These are phyloP conservation scores for Tholera decimalis DNA, from an alignment of 2,888 invertebrate genomes.

Conservation along the genomic window DNA sequence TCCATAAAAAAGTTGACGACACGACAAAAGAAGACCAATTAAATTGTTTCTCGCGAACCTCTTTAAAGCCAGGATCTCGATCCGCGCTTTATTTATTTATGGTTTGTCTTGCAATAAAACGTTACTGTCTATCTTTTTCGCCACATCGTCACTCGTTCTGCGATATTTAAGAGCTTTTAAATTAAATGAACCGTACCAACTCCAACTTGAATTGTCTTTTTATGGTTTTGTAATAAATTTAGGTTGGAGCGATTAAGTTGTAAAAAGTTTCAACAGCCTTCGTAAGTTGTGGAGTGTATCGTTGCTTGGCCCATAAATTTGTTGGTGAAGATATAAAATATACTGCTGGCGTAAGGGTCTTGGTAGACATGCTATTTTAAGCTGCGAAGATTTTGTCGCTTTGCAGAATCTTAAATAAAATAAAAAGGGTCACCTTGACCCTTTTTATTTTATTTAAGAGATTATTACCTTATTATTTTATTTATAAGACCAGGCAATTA, in stretches of 20 bases:
- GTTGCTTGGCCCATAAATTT: slow-evolving; percentile 61
- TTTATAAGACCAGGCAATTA: too few relatives aligned
- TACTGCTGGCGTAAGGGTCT: slow-evolving; percentile 39
- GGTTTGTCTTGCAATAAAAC: slow-evolving; percentile 57
- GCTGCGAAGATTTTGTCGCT: too few relatives aligned
- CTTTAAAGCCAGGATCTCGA: slow-evolving; percentile 9
- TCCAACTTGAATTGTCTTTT: slow-evolving; percentile 69
- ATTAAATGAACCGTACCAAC: slow-evolving; percentile 70
- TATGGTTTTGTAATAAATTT: slow-evolving; percentile 73
- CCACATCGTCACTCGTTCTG: slow-evolving; percentile 69
- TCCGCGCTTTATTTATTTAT: slow-evolving; percentile 50
- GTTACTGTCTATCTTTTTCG: slow-evolving; percentile 62
- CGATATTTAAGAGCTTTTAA: slow-evolving; percentile 69
- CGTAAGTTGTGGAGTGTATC: slow-evolving; percentile 64
- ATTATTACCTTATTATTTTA: too few relatives aligned
- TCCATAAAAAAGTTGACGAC: slow-evolving; percentile 37
- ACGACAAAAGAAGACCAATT: slow-evolving; percentile 26
- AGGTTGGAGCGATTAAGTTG: slow-evolving; percentile 70
- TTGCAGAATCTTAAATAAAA: not conserved
- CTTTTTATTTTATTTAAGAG: too few relatives aligned
- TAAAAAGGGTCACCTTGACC: too few relatives aligned
- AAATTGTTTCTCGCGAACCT: slow-evolving; percentile 25
- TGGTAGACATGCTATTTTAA: slow-evolving; percentile 23
- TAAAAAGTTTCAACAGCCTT: slow-evolving; percentile 73
- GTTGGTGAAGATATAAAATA: slow-evolving; percentile 62